Conservation (phyloP, 2,888 invertebrate genomes). For the Leucoptera coffeella region DNA sequence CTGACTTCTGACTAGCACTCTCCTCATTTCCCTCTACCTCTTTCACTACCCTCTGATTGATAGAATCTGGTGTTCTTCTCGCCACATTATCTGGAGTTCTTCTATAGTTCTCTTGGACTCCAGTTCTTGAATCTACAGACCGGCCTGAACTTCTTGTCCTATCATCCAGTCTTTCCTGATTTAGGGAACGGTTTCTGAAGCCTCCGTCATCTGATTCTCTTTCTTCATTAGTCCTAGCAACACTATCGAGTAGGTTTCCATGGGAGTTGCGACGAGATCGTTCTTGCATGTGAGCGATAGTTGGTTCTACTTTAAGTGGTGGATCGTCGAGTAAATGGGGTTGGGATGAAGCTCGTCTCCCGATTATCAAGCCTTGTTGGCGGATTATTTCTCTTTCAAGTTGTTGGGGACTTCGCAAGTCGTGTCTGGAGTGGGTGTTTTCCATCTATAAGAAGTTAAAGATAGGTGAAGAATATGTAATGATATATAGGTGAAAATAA, state of each 20-base stretch:
- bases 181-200: conserved; percentile 39
- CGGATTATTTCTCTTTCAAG: conserved; percentile 53
- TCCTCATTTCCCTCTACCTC: conserved; percentile 37
- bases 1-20: conserved; percentile 39
- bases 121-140: conserved; percentile 25
- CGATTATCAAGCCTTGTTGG: conserved; percentile 50
- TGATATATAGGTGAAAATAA: too few relatives aligned
- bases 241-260: conserved; percentile 51
- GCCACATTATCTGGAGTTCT: conserved; percentile 23
- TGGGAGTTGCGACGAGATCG: conserved; percentile 52
- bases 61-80: conserved; percentile 17
- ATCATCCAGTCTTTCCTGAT: conserved; percentile 35
- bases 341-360: conserved; percentile 58
- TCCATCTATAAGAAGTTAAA: conserved; percentile 27
- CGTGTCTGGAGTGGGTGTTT: conserved; percentile 34
- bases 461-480: too few relatives aligned
- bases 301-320: conserved; percentile 25
- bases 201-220: conserved; percentile 59
- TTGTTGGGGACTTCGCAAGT: conserved; percentile 57
- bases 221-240: conserved; percentile 27
- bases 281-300: conserved; percentile 27
- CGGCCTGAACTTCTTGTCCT: conserved; percentile 37
- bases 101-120: conserved; percentile 21
- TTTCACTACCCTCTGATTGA: conserved; percentile 20
- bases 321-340: conserved; percentile 57